Base-by-base conservation (phyloP, 2,888 invertebrate genomes). In the Vanessa cardui region DNA sequence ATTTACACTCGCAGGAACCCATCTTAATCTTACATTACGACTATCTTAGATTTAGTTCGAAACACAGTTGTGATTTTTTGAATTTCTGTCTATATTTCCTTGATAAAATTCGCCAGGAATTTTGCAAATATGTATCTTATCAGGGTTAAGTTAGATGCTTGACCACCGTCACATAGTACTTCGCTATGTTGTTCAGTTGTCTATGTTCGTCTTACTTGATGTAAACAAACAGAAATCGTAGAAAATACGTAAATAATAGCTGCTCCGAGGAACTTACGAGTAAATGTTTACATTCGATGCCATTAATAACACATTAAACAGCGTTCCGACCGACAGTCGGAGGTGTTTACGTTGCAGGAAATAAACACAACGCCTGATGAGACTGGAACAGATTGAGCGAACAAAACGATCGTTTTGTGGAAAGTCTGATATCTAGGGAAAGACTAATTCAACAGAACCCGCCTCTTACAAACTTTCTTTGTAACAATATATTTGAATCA, bases 291-390 rank as follows among this genome's bases (percentile, higher is more conserved):
- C 56, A 63, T 63, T 61, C 33, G 46, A 60, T 12, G 50, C 61
- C 63, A 70, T 66, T 67, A 70, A 67, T 61, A 67, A 58, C 61
- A 61, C 58, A 67, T 66, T 66, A 60, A 61, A 60, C 64, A 50
- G 54, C 45, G 59, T 33, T 58, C 56, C 50, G 50, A 59, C 21
- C 33, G 46, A 46, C 58, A 50, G 46, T 64, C n/a, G 49, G 49
- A 46, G 21, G 26, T 65, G 61, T 61, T 63, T 66, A 46, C 52
- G 69, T 64, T 67, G 33, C 44, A 58, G 52, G 64, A 64, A 67
- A 67, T 46, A 58, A 45, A 59, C 63, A 61, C 58, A 47, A 39
- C 64, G 58, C 44, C 56, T 33, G 16, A 16, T n/a, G 21, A 26
- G 26, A 5, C 18, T n/a, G 18, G 33, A 20, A 12, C 56, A 39